Percentiles rank a stretch among this genome's conserved stretches.
phyloP scores from a whole-genome alignment of 2,113 vertebrate species.

The Trinectes maculatus region DNA sequence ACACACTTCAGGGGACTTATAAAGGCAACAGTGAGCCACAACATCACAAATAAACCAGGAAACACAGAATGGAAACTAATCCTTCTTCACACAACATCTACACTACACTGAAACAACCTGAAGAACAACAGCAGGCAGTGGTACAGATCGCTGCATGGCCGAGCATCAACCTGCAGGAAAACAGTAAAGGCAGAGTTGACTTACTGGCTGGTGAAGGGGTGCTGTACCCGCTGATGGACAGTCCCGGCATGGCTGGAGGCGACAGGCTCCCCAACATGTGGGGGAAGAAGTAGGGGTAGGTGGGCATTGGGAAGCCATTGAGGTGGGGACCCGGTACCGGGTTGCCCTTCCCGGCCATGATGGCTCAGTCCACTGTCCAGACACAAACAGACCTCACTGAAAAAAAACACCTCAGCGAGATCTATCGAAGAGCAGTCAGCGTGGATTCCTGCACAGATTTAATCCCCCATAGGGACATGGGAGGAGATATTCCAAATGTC shows the following conservation, averaged over 20 bases:
- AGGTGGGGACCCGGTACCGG: constrained; percentile 88
- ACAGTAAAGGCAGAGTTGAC: constrained; percentile 63
- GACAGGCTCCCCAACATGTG: constrained; percentile 94
- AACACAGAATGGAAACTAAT: constrained; percentile 40
- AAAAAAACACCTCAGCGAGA: constrained; percentile 5
- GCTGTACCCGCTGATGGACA: constrained; percentile 95
- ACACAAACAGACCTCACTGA: constrained; percentile 34
- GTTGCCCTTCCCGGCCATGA: constrained; percentile 97
- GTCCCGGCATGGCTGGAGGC: constrained; percentile 86
- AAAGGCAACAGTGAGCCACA: constrained; percentile 19
- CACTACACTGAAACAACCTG: constrained; percentile 17
- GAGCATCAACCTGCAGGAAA: not conserved
- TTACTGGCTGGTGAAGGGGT: constrained; percentile 97
- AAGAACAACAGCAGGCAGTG: constrained; percentile 7
- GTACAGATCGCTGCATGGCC: too few species aligned
- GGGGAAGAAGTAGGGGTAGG: constrained; percentile 97
- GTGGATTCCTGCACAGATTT: constrained; percentile 47
- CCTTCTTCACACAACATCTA: constrained; percentile 12
- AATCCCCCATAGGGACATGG: constrained; percentile 70
- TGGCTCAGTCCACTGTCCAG: constrained; percentile 66
- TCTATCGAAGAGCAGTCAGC: constrained; percentile 40
- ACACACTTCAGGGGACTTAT: constrained; percentile 13
- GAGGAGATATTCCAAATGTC: constrained; percentile 62
- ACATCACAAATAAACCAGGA: constrained; percentile 40
- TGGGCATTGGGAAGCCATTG: constrained; percentile 91